A percentile compares a stretch with the other conserved stretches of the same genome.
Conservation (phyloP, 2,888 invertebrate genomes). For the Trissoscelio sp. region DNA sequence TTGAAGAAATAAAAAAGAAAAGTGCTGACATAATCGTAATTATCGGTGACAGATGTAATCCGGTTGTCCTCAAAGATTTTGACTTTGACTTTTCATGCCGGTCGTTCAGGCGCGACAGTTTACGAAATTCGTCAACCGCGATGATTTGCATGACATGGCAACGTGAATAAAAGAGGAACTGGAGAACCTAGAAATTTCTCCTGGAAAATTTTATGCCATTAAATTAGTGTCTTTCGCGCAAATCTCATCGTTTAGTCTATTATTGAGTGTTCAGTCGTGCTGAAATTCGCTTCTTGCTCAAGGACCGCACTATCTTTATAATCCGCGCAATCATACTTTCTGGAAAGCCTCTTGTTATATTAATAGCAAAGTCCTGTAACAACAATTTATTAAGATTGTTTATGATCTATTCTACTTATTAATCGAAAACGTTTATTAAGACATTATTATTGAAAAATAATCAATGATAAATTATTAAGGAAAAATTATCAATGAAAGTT, state of each 20-base stretch:
- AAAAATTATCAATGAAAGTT: no score
- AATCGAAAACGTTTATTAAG: no score
- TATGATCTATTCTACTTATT: no score
- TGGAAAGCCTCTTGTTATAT: conserved; percentile 24
- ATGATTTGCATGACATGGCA: conserved; percentile 71
- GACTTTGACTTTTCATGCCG: conserved; percentile 51
- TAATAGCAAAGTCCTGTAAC: not conserved
- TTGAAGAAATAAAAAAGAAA: no score
- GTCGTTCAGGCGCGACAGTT: conserved; percentile 24
- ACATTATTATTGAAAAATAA: no score
- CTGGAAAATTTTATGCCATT: conserved; percentile 72
- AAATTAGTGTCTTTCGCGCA: conserved; percentile 62
- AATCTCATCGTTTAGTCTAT: conserved; percentile 59
- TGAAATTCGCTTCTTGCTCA: conserved; percentile 68
- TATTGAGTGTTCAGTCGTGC: conserved; percentile 71
- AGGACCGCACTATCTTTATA: conserved; percentile 32
- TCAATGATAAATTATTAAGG: no score
- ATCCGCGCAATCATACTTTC: conserved; percentile 31
- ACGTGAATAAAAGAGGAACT: conserved; percentile 51
- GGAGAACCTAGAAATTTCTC: conserved; percentile 71
- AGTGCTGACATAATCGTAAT: not conserved
- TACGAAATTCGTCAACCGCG: conserved; percentile 50
- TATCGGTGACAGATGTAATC: not conserved
- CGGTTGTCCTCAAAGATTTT: conserved; percentile 28
- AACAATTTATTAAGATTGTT: not conserved